phyloP scores from a whole-genome alignment of 2,888 invertebrate species.

The Lepidonotus clava region DNA sequence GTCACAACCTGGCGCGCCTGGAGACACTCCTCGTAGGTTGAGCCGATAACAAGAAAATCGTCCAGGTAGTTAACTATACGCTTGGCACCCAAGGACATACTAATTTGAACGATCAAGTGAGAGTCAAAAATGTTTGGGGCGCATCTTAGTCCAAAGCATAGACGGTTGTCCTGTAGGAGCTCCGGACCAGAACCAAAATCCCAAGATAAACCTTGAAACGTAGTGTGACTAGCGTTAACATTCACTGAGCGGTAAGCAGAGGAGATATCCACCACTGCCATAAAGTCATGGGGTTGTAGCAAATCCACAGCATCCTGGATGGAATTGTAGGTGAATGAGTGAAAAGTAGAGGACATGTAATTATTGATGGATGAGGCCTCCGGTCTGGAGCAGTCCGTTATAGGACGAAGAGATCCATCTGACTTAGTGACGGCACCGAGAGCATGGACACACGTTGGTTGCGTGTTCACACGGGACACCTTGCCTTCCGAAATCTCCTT shows the following conservation, averaged over 20 bases:
- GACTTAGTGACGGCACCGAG: neutral
- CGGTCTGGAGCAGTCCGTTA: neutral
- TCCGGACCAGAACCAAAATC: neutral
- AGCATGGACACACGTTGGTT: neutral
- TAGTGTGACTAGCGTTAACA: neutral
- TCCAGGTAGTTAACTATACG: neutral
- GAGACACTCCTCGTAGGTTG: neutral
- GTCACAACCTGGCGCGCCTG: too few relatives aligned
- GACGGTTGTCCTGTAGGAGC: neutral
- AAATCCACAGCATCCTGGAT: too few relatives aligned
- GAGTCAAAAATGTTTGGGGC: neutral
- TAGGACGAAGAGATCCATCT: neutral
- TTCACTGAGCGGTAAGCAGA: neutral
- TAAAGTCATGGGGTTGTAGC: neutral
- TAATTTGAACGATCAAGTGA: neutral
- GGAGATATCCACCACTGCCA: neutral
- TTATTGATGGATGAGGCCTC: neutral
- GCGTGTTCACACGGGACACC: too few relatives aligned
- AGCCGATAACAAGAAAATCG: neutral
- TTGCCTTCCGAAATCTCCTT: too few relatives aligned
- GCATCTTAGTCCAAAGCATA: neutral
- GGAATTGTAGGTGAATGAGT: neutral
- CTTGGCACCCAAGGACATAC: neutral
- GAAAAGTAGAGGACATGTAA: neutral
- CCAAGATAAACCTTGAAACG: neutral